Evolutionary conservation across 2,888 invertebrate genomes (phyloP).

Genomic region (Malthinus seriepunctatus): DNA sequence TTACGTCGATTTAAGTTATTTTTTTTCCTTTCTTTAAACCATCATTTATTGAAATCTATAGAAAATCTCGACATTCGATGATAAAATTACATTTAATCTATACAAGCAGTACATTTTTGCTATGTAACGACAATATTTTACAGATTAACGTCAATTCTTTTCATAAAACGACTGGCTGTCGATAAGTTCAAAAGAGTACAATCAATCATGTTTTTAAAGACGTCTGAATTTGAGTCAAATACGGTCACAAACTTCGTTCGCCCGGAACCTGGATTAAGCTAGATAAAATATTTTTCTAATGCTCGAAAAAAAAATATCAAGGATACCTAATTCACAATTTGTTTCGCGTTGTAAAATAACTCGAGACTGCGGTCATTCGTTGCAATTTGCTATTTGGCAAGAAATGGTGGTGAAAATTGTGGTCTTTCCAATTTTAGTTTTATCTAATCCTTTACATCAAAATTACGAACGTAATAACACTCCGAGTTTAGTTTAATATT

Average conservation of each 20-base stretch:
- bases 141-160: conserved; percentile 15
- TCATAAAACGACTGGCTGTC: conserved; percentile 29
- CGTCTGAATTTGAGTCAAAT: conserved; percentile 23
- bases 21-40: too few species aligned
- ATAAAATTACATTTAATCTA: neutral
- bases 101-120: conserved; percentile 8
- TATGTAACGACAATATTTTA: conserved; percentile 8
- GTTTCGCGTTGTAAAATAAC: neutral
- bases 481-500: too few species aligned
- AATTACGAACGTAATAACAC: too few species aligned
- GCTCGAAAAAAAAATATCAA: neutral
- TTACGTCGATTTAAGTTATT: too few species aligned
- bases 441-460: too few species aligned
- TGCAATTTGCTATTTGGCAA: too few species aligned
- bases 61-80: neutral
- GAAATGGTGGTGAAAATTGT: too few species aligned
- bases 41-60: too few species aligned
- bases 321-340: conserved; percentile 2
- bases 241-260: conserved; percentile 12
- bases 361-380: neutral
- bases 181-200: conserved; percentile 34
- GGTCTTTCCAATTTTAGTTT: too few species aligned
- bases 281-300: conserved; percentile 16
- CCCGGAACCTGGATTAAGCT: conserved; percentile 16
- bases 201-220: conserved; percentile 36